Percentiles rank a stretch among this genome's conserved stretches.
Conservation (phyloP, 1,140 invertebrate genomes). For the Cydia fagiglandana region DNA sequence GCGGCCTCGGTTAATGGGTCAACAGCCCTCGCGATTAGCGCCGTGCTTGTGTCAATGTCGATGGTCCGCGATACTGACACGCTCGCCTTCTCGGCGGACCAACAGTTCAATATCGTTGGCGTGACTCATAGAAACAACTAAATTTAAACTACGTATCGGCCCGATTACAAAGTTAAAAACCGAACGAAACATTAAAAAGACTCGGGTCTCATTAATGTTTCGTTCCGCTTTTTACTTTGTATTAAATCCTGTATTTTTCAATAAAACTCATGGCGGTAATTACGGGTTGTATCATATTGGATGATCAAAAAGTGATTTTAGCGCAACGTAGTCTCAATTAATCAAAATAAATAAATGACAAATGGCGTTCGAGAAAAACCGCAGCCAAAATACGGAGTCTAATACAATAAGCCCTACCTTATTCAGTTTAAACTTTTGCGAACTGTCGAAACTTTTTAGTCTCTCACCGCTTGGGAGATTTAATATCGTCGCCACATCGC, state of each 20-base stretch:
- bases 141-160: too few species aligned
- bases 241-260: too few species aligned
- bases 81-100: not conserved
- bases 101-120: not conserved
- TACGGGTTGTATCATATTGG: too few species aligned
- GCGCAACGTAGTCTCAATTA: not conserved
- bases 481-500: constrained; percentile 24
- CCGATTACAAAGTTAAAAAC: too few species aligned
- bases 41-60: constrained; percentile 18
- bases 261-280: too few species aligned
- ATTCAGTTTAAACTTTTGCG: constrained; percentile 7
- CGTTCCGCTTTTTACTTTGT: too few species aligned
- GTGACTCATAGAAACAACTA: not conserved
- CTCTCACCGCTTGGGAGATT: not conserved
- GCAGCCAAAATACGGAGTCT: not conserved
- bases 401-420: not conserved
- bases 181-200: too few species aligned
- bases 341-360: not conserved
- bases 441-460: not conserved
- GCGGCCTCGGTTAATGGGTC: constrained; percentile 21
- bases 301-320: too few species aligned
- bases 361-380: not conserved
- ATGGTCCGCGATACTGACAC: not conserved
- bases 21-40: constrained; percentile 21
- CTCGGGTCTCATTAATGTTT: too few species aligned